phyloP scores from a whole-genome alignment of 2,888 invertebrate genomes.

The Salticus scenicus region DNA sequence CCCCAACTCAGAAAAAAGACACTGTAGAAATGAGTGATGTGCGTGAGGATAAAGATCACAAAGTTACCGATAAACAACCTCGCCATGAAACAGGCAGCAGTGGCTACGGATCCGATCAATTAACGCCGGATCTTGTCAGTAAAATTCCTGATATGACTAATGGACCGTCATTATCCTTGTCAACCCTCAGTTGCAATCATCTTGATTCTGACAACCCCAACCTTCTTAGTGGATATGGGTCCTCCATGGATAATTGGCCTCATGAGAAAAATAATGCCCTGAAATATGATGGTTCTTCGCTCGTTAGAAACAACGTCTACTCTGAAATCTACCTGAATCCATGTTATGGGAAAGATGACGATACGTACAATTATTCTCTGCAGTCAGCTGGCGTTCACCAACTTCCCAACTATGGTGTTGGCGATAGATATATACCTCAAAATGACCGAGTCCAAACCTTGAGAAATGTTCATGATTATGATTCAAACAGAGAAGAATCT shows the following conservation, averaged over 20 bases:
- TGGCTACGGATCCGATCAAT: constrained; percentile 71
- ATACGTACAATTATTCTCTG: constrained; percentile 51
- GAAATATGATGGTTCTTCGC: constrained; percentile 38
- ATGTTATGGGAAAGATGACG: constrained; percentile 61
- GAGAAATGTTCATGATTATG: constrained; percentile 45
- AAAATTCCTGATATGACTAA: constrained; percentile 69
- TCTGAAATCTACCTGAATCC: constrained; percentile 64
- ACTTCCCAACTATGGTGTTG: constrained; percentile 26
- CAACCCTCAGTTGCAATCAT: constrained; percentile 65
- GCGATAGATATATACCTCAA: constrained; percentile 61
- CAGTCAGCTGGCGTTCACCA: constrained; percentile 54
- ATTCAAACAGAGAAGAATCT: constrained; percentile 39
- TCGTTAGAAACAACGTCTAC: constrained; percentile 44
- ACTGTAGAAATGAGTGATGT: constrained; percentile 62
- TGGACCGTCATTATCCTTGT: constrained; percentile 62
- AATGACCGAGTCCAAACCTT: constrained; percentile 60
- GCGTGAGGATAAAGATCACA: constrained; percentile 58
- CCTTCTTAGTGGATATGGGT: constrained; percentile 53
- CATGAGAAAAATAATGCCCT: constrained; percentile 38
- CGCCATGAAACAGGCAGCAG: constrained; percentile 71
- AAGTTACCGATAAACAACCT: constrained; percentile 71
- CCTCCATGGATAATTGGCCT: constrained; percentile 55
- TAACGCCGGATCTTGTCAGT: constrained; percentile 71
- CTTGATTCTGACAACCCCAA: constrained; percentile 52
- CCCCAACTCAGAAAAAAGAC: constrained; percentile 60